phyloP scores from a whole-genome alignment of 1,140 invertebrate species.

The Papilio xuthus region DNA sequence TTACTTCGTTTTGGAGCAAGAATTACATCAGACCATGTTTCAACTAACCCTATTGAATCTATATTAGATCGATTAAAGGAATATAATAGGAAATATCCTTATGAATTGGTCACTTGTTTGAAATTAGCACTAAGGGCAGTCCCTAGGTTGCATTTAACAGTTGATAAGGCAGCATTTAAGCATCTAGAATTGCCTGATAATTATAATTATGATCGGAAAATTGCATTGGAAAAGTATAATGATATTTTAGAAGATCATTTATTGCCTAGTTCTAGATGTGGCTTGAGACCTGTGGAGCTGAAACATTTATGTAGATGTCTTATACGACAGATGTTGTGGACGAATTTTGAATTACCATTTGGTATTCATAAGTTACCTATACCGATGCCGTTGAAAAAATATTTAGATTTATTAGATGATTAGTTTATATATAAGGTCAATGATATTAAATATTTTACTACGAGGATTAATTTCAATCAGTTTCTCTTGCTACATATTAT shows the following conservation, averaged over 20 bases:
- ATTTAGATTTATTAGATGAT: slow-evolving; percentile 88
- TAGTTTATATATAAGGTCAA: slow-evolving; percentile 52
- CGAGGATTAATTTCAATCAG: neutral
- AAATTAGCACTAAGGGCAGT: slow-evolving; percentile 85
- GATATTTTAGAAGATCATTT: slow-evolving; percentile 84
- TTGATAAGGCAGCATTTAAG: slow-evolving; percentile 63
- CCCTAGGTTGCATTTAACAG: slow-evolving; percentile 71
- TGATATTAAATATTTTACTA: neutral
- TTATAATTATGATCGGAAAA: slow-evolving; percentile 80
- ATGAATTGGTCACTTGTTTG: slow-evolving; percentile 85
- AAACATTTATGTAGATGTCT: slow-evolving; percentile 85
- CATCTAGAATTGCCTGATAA: slow-evolving; percentile 67
- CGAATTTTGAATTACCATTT: slow-evolving; percentile 87
- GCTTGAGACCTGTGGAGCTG: slow-evolving; percentile 83
- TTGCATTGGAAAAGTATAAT: slow-evolving; percentile 84
- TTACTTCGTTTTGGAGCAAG: slow-evolving; percentile 87
- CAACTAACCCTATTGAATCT: slow-evolving; percentile 81
- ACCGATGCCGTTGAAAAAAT: slow-evolving; percentile 84
- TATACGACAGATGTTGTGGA: slow-evolving; percentile 84
- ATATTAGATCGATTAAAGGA: slow-evolving; percentile 86
- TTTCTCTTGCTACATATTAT: no score
- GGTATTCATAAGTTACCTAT: slow-evolving; percentile 86
- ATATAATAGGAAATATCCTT: slow-evolving; percentile 84
- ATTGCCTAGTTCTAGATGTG: slow-evolving; percentile 83
- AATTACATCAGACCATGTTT: slow-evolving; percentile 76